Base-by-base conservation (phyloP, 2,888 invertebrate genomes). In the Eilema caniola region DNA sequence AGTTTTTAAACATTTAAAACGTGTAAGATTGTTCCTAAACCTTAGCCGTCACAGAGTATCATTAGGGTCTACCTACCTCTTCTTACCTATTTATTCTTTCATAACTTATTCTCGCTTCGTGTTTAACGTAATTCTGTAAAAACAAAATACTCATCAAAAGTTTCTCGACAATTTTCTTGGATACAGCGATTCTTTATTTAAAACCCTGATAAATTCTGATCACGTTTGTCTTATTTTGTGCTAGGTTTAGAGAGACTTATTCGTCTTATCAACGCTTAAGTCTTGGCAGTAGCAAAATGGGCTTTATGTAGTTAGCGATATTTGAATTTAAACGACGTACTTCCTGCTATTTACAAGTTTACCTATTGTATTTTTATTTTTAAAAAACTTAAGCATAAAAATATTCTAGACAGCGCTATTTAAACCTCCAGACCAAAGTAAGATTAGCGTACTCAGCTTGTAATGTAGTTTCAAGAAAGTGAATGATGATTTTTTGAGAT, bases 221-320 rank as follows among this genome's bases (percentile, higher is more conserved):
- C 81, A 78, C 81, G 81, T 62, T 57, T 70, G 59, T 70, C 61
- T 72, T 79, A 71, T 68, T 77, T 65, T 70, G 65, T 62, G 63
- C 56, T 70, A 68, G 47, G 59, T 72, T 63, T 61, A 62, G 41
- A 70, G 64, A 70, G 80, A 80, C 73, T 80, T 75, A 33, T 61
- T 62, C 53, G 53, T 56, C 69, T 76, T 69, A 72, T 37, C 62
- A 68, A 66, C 57, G 64, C 67, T 68, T 74, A 77, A 72, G 62
- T 70, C 60, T 67, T 77, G 70, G 75, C 72, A 70, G 66, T 57
- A 57, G 33, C 23, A 10, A 57, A 66, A 65, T 23, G 24, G 33
- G 16, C 57, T 66, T 65, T 66, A 66, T n/a, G 24, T 10, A 20
- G 8, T 57, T 33, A 57, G 4, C 11, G 53, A 47, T 64, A 28